Evolutionary conservation across 2,797 vertebrate species (phyloP).

Genomic region (Alcedo atthis): DNA sequence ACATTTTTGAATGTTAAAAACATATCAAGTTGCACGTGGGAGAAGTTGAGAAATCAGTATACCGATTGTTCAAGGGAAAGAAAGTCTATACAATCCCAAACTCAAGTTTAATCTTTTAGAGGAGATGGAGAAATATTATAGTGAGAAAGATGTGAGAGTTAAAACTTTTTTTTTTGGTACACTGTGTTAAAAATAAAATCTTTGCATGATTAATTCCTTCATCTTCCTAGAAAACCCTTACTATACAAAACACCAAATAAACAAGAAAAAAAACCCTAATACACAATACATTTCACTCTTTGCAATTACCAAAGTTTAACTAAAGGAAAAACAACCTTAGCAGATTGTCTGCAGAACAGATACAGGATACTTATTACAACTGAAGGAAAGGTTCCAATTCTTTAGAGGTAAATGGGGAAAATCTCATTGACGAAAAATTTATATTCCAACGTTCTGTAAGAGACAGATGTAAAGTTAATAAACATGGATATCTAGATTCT

Average conservation of each 20-base stretch:
- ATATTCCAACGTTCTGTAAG: neutral
- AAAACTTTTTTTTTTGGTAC: neutral
- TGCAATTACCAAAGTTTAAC: neutral
- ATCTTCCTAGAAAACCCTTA: neutral
- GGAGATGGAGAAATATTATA: neutral
- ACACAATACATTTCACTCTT: neutral
- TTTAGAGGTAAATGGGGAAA: neutral
- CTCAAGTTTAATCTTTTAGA: neutral
- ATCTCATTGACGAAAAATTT: neutral
- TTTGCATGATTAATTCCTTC: neutral
- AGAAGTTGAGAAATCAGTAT: neutral
- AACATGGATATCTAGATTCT: neutral
- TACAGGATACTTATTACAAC: neutral
- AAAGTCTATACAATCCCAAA: neutral
- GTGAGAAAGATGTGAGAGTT: neutral
- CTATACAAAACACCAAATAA: neutral
- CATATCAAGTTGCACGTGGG: neutral
- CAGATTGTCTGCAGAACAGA: neutral
- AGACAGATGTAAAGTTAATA: neutral
- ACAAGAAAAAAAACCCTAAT: rapidly evolving
- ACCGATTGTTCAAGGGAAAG: neutral
- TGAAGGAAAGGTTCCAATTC: neutral
- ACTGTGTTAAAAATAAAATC: neutral
- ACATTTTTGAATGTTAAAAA: neutral
- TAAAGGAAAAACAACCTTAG: neutral